Percentiles rank a stretch among this genome's conserved stretches.
Evolutionary conservation across 1,140 invertebrate genomes (phyloP).

Genomic region (Diorhabda carinulata): DNA sequence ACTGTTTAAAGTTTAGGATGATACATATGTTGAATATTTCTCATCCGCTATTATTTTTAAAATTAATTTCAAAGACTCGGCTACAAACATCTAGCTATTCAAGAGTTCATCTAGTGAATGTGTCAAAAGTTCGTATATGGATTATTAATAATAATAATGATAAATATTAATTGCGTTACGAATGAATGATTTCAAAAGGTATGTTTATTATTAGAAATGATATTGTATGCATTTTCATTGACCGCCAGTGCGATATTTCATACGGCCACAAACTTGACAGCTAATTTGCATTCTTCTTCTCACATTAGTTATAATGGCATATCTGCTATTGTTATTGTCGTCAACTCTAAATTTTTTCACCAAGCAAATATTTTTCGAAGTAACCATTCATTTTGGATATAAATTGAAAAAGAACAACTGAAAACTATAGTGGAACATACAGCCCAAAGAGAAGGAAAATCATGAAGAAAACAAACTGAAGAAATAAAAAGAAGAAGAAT

Average conservation of each 20-base stretch:
- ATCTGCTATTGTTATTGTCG: neutral
- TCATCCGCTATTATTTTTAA: no score
- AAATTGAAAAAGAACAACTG: no score
- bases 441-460: no score
- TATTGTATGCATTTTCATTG: constrained; percentile 2
- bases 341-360: neutral
- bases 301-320: neutral
- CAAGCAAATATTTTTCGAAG: no score
- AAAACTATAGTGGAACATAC: no score
- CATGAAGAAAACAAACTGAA: no score
- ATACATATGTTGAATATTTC: no score
- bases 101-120: neutral
- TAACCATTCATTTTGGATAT: no score
- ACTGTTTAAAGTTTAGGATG: no score
- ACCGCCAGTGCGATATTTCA: neutral
- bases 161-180: neutral
- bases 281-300: neutral
- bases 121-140: neutral
- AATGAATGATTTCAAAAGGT: neutral
- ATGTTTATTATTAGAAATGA: constrained; percentile 1
- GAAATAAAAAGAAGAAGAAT: no score
- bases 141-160: neutral
- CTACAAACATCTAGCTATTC: neutral
- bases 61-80: no score
- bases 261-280: neutral